A percentile compares a stretch with the other conserved stretches of the same genome.
phyloP scores from a whole-genome alignment of 2,113 vertebrate genomes.

The Mesitornis unicolor region DNA sequence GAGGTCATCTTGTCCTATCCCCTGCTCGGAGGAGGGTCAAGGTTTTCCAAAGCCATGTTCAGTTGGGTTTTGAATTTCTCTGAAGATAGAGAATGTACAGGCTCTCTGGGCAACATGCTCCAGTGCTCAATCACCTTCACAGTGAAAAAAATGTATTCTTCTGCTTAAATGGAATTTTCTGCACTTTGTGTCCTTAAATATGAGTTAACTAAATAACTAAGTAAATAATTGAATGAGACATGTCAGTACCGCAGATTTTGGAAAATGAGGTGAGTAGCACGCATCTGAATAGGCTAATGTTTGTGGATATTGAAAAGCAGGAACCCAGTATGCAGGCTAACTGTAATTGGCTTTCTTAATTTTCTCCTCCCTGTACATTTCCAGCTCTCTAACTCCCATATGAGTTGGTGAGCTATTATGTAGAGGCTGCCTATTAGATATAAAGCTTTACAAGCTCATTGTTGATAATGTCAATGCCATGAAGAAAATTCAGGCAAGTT shows the following conservation, averaged over 20 bases:
- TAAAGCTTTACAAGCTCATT: conserved; percentile 35
- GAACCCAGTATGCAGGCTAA: not conserved
- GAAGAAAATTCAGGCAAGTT: conserved; percentile 65
- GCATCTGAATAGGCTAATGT: not conserved
- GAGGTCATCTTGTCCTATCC: not conserved
- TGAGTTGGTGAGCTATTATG: not conserved
- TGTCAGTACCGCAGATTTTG: not conserved
- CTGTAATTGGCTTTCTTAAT: conserved; percentile 5
- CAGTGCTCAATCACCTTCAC: not conserved
- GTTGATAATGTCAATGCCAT: conserved; percentile 38
- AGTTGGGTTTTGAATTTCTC: not conserved
- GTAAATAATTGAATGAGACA: not conserved
- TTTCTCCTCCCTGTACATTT: conserved; percentile 26
- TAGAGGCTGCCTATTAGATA: conserved; percentile 23
- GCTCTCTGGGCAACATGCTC: not conserved
- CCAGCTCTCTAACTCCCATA: not conserved
- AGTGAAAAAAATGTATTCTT: not conserved
- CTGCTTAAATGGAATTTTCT: not conserved
- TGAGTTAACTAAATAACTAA: not conserved
- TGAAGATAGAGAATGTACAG: not conserved
- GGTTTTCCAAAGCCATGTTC: not conserved
- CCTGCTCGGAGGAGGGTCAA: not conserved
- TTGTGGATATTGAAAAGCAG: conserved; percentile 1
- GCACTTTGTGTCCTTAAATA: not conserved
- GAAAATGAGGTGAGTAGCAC: not conserved